Evolutionary conservation across 2,888 invertebrate genomes (phyloP).

Genomic region (Acleris laterana): DNA sequence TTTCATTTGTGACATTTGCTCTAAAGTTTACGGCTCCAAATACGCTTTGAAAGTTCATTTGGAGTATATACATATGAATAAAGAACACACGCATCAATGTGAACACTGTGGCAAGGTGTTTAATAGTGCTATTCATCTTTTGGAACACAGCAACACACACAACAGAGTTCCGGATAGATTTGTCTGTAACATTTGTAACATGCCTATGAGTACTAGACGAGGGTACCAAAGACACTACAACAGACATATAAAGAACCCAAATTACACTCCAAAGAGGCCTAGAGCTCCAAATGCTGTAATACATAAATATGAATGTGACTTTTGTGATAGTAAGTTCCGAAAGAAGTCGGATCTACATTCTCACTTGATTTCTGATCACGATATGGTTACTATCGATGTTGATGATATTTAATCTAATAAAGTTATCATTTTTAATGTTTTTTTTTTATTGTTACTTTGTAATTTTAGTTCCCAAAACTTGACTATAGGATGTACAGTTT

Average conservation of each 20-base stretch:
- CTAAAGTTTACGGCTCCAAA: constrained; percentile 48
- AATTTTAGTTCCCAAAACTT: not conserved
- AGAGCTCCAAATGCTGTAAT: not conserved
- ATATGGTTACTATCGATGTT: constrained; percentile 7
- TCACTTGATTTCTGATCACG: constrained; percentile 36
- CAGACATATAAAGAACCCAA: constrained; percentile 26
- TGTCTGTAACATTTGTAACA: constrained; percentile 52
- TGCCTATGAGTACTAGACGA: constrained; percentile 52
- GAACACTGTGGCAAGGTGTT: constrained; percentile 59
- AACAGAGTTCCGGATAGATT: constrained; percentile 51
- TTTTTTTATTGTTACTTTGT: not conserved
- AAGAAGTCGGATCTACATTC: constrained; percentile 13
- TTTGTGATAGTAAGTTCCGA: constrained; percentile 24
- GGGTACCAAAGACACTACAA: constrained; percentile 54
- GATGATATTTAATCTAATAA: not conserved
- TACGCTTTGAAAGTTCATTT: constrained; percentile 51
- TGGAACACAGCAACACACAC: constrained; percentile 58
- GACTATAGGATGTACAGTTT: too few species aligned
- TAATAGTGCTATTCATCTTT: constrained; percentile 46
- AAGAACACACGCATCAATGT: constrained; percentile 48
- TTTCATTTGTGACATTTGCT: constrained; percentile 60
- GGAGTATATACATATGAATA: constrained; percentile 45
- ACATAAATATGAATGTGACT: constrained; percentile 22
- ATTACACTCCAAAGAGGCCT: constrained; percentile 4
- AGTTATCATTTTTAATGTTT: not conserved